phyloP scores from a whole-genome alignment of 2,888 invertebrate species.

The Fragum sueziense region DNA sequence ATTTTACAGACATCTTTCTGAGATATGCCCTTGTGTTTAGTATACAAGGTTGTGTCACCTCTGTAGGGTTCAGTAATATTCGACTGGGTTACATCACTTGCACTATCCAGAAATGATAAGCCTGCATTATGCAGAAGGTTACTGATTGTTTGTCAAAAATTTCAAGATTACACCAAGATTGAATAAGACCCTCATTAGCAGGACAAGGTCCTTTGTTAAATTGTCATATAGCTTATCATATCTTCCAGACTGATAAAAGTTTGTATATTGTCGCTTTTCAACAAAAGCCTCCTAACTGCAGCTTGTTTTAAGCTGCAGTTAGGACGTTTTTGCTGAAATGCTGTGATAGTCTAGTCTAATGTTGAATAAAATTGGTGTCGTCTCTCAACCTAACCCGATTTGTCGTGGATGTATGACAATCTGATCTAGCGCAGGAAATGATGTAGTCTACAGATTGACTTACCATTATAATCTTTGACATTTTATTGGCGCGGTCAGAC shows the following conservation, averaged over 20 bases:
- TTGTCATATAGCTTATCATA: constrained; percentile 3
- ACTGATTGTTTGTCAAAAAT: constrained; percentile 8
- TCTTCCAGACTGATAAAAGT: background rate
- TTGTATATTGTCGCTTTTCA: too few relatives aligned
- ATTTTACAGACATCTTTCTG: too few relatives aligned
- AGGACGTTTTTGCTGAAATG: too few relatives aligned
- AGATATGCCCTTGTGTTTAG: too few relatives aligned
- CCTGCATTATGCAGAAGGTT: constrained; percentile 4
- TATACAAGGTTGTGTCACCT: too few relatives aligned
- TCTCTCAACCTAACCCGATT: too few relatives aligned
- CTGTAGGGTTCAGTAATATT: background rate
- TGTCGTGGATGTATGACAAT: background rate
- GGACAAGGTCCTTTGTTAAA: constrained; percentile 4
- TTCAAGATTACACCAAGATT: constrained; percentile 1
- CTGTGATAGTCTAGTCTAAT: too few relatives aligned
- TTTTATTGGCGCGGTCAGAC: constrained; percentile 5
- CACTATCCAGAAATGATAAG: constrained; percentile 11
- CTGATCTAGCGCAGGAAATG: background rate
- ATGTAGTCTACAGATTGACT: background rate
- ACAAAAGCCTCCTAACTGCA: too few relatives aligned
- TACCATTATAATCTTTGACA: background rate
- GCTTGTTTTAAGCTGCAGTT: too few relatives aligned
- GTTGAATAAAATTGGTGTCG: too few relatives aligned
- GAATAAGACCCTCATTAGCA: constrained; percentile 15
- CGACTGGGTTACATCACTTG: background rate